Conservation (phyloP, 2,113 vertebrate genomes). For the Tetrax tetrax region DNA sequence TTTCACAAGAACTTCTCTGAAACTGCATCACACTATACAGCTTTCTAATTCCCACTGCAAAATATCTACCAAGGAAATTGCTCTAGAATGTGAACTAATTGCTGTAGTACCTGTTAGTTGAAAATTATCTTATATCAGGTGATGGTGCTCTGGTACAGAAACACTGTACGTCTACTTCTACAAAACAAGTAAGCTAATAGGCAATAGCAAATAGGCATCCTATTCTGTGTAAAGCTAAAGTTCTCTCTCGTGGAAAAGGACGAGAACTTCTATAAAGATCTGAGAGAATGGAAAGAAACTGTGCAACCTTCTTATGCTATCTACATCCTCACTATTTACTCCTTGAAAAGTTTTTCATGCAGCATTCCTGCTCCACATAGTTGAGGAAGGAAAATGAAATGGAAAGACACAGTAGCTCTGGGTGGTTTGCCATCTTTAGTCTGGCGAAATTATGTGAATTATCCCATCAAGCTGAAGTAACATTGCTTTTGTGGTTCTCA, state of each 20-base stretch:
- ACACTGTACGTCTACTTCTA: neutral
- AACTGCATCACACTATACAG: neutral
- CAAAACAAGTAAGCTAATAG: neutral
- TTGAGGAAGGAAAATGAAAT: neutral
- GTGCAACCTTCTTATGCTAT: neutral
- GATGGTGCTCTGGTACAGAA: constrained; percentile 9
- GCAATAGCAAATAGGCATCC: neutral
- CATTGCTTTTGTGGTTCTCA: neutral
- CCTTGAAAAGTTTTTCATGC: neutral
- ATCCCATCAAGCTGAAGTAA: neutral
- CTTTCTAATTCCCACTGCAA: neutral
- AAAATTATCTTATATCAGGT: neutral
- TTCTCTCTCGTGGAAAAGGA: neutral
- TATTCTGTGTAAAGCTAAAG: neutral
- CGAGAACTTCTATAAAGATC: neutral
- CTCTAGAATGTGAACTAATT: neutral
- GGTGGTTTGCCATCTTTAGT: neutral
- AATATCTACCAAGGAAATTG: neutral
- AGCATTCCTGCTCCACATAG: neutral
- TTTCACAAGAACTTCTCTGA: neutral
- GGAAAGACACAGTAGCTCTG: neutral
- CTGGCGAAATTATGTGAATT: neutral
- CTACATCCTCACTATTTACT: neutral
- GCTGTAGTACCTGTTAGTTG: neutral
- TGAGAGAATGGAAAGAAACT: neutral